Evolutionary conservation across 2,888 invertebrate species (phyloP), one percentile per base, ranked within the genome.

Genomic region (Epirrhoe tristata): DNA sequence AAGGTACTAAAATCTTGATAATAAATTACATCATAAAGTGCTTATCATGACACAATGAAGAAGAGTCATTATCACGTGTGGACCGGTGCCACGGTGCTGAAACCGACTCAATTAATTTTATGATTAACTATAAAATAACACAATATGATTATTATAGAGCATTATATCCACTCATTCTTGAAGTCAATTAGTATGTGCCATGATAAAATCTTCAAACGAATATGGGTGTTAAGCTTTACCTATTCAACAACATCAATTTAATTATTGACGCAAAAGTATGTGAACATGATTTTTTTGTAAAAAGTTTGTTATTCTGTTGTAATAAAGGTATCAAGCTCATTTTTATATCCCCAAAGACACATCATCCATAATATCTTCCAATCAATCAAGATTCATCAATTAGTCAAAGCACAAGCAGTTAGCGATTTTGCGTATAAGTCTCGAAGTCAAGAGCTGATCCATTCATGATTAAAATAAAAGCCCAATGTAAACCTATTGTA

Each of bases 1-100:
- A 70, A 70, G 70, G 69, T 50, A 34, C 8, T 17, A 32, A 31
- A 43, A 58, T 31, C 50, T 17, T n/a, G 32, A 6, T 24, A 24
- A 24, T 24, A 24, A 24, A 24, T 24, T 1, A 24, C 24, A 24
- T 36, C 10, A 36, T 36, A 14, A 48, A 14, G 14, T 48, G 6
- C 14, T 48, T 48, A 48, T 48, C 48, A 1, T 48, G 16, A 6
- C 16, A 16, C 7, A 16, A 16, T 16, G 48, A 6, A 16, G 2
- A 14, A 48, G 48, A 48, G 48, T 16, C 48, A 16, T 16, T 36
- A 36, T 36, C 36, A 46, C n/a, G n/a, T 14, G 14, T 46, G 46
- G 46, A 6, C 1, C 16, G 5, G 17, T 12, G n/a, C 31, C 50
- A 24, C 12, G 31, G 52, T 12, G n/a, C 31, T 31, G 31, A 52